Conservation (phyloP, 2,797 vertebrate genomes). For the Parauchenoglanis ngamensis region DNA sequence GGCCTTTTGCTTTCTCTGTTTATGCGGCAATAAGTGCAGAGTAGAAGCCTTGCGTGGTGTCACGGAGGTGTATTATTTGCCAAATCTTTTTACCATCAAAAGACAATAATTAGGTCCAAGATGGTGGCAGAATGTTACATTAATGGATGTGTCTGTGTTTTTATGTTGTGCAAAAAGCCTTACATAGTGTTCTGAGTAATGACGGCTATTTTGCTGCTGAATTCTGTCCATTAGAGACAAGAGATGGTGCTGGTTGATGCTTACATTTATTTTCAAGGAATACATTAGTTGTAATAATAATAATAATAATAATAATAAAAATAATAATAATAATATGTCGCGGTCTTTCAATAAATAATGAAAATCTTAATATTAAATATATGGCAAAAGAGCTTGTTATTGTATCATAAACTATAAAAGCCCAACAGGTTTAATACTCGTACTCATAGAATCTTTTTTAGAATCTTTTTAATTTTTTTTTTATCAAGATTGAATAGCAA, state of each 20-base stretch:
- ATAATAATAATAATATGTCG: background rate
- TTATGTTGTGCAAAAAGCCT: background rate
- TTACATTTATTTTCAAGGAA: background rate
- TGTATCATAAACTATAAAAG: background rate
- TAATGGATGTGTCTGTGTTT: conserved; percentile 8
- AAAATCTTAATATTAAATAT: background rate
- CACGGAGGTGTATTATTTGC: background rate
- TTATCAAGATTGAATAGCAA: background rate
- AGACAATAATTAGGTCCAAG: conserved; percentile 43
- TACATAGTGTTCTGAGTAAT: background rate
- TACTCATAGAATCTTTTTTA: background rate
- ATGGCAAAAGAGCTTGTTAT: background rate
- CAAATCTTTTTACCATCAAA: conserved; percentile 34
- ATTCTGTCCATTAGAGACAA: background rate
- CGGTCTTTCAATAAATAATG: background rate
- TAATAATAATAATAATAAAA: background rate
- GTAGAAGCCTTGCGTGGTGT: background rate
- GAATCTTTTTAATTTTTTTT: background rate
- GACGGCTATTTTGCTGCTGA: background rate
- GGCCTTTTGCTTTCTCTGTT: background rate
- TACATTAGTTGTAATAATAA: background rate
- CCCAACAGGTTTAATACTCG: too few species aligned
- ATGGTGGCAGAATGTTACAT: conserved; percentile 9
- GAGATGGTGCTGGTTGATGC: background rate
- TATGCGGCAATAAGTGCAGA: background rate